Base-by-base conservation (phyloP, 2,888 invertebrate genomes). In the Synanthedon andrenaeformis region DNA sequence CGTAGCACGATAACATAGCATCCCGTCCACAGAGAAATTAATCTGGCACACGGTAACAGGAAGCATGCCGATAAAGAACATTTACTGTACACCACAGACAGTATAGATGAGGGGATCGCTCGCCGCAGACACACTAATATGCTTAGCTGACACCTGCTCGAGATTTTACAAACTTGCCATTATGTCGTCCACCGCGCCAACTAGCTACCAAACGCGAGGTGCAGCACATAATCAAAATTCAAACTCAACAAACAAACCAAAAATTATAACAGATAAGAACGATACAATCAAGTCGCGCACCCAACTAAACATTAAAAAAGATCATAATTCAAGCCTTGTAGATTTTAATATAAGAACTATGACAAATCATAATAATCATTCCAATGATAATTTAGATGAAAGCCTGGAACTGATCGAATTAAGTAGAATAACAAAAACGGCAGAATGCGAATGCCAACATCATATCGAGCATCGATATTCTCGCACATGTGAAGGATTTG, bases 21-120 rank as follows among this genome's bases (percentile, higher is more conserved):
- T 81, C 82, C 77, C 78, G 78, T 76, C 71, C 75, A 66, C 69
- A 78, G 80, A 81, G 80, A 80, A 81, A 79, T 79, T 82, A 81
- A 80, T 82, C 81, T 80, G 71, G 81, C 70, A 74, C 77, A 74
- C 73, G 73, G 75, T 66, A 69, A 76, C 80, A 77, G 83, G 81
- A 84, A 82, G 70, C 69, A 79, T 78, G 79, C 69, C 64, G 81
- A 82, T 80, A 81, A 74, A 70, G 63, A 61, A 56, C 61, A 11
- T 45, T 45, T 45, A 60, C 57, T 53, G 52, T 55, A 60, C 57
- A 14, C 49, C n/a, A 6, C 49, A 14, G 62, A 62, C 63, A 66
- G 60, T 65, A 63, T 64, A 62, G 62, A 66, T 61, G 61, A 70
- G 66, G 59, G 59, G 59, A 57, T 51, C 58, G 56, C 58, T 60